Percentiles rank a stretch among this genome's conserved stretches.
Conservation (phyloP, 2,113 vertebrate genomes). For the Mobula birostris region DNA sequence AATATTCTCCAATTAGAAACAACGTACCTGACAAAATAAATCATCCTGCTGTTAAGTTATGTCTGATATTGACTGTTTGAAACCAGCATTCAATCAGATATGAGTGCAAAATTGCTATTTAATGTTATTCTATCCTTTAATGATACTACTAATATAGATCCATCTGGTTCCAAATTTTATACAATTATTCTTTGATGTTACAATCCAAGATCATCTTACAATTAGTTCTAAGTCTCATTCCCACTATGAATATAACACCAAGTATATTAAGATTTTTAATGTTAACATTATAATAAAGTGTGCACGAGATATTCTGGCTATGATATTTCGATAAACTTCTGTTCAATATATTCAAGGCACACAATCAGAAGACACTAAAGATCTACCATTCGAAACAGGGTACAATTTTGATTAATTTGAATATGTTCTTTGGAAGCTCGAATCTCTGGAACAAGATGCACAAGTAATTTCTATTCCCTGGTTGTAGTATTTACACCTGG, state of each 20-base stretch:
- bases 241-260: background rate
- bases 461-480: background rate
- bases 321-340: background rate
- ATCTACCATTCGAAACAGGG: background rate
- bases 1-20: background rate
- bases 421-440: background rate
- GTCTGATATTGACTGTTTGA: background rate
- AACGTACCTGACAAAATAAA: background rate
- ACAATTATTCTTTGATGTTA: conserved; percentile 10
- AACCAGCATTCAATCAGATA: conserved; percentile 12
- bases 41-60: background rate
- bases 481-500: background rate
- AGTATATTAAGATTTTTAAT: background rate
- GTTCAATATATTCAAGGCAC: background rate
- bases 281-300: background rate
- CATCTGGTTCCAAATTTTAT: background rate
- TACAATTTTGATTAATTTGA: background rate
- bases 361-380: background rate
- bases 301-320: background rate
- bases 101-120: conserved; percentile 1
- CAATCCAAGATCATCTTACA: background rate
- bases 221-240: background rate
- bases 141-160: background rate
- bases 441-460: conserved; percentile 1
- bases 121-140: background rate